Percentiles rank a stretch among this genome's conserved stretches.
phyloP scores from a whole-genome alignment of 1,140 invertebrate genomes.

The Bombus vancouverensis region DNA sequence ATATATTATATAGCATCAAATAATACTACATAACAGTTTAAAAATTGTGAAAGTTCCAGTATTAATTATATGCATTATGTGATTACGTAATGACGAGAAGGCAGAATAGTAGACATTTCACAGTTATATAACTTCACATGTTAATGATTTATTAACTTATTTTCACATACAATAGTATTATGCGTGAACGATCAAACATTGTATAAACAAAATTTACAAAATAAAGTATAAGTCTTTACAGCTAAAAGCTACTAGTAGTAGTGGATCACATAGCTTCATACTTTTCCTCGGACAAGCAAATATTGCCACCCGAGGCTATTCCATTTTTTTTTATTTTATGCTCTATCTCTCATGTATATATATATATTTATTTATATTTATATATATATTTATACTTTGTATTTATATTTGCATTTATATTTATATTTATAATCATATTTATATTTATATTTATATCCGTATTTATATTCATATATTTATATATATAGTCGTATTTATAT shows the following conservation, averaged over 20 bases:
- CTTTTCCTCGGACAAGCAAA: slow-evolving; percentile 73
- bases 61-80: no score
- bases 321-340: slow-evolving; percentile 71
- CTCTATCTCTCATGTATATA: slow-evolving; percentile 72
- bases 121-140: slow-evolving; percentile 79
- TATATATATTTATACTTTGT: slow-evolving; percentile 67
- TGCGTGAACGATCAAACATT: slow-evolving; percentile 83
- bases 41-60: no score
- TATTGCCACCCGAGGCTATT: slow-evolving; percentile 72
- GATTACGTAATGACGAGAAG: background rate
- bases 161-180: slow-evolving; percentile 83
- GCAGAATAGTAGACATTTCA: slow-evolving; percentile 20
- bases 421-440: slow-evolving; percentile 70
- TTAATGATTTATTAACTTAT: slow-evolving; percentile 84
- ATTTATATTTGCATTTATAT: slow-evolving; percentile 70
- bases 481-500: slow-evolving; percentile 67
- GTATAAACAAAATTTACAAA: slow-evolving; percentile 84
- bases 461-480: slow-evolving; percentile 66
- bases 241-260: slow-evolving; percentile 83
- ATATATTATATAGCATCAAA: no score
- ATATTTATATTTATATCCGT: slow-evolving; percentile 56
- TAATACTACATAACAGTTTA: no score
- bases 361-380: slow-evolving; percentile 68
- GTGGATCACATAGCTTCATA: slow-evolving; percentile 83
- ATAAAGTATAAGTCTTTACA: slow-evolving; percentile 83